Evolutionary conservation across 53 echinoderm and acorn worm genomes (phyloP), one percentile per base, ranked within the genome.

Genomic region (Patiria pectinifera): DNA sequence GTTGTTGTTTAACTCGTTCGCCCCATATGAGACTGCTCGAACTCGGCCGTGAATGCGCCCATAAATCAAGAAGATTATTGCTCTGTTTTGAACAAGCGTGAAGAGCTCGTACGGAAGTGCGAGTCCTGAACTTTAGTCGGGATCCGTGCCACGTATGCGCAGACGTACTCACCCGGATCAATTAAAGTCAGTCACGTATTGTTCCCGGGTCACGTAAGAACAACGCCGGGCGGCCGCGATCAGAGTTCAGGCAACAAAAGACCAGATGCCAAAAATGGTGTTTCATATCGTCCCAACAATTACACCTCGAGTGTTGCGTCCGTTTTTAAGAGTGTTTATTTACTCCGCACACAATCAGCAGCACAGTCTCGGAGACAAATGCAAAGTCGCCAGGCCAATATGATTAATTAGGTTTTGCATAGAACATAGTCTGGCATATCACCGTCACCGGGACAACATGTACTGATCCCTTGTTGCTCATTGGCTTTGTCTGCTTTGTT

Each of bases 231-330:
- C 19, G 44, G 44, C 77, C 77, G 14, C 43, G 88, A 78, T 88
- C 78, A 78, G 61, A 78, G 62, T 78, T 78, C 78, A 43, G 26
- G 3, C 43, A 53, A 88, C 88, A 21, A 45, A 88, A 60, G 78
- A 78, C 59, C 78, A 78, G 77, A 78, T 88, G 78, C 61, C 45
- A 18, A 24, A 59, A 77, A 78, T 45, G 77, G 78, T 88, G 86
- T 78, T 88, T 62, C 88, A 78, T 63, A 88, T 48, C 53, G 77
- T 7, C 26, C 45, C 61, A 76, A 88, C 77, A 78, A 78, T 59
- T 25, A 76, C 88, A 88, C 59, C 88, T 77, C 15, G 8, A 88
- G 88, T 88, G 88, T 88, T 88, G 74, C 24, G 23, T 72, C 71
- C 62, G 3, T n/a, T 72, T 86, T 75, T 86, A 6, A 23, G 66